phyloP scores from a whole-genome alignment of 2,113 vertebrate species.

The Colistium nudipinnis region DNA sequence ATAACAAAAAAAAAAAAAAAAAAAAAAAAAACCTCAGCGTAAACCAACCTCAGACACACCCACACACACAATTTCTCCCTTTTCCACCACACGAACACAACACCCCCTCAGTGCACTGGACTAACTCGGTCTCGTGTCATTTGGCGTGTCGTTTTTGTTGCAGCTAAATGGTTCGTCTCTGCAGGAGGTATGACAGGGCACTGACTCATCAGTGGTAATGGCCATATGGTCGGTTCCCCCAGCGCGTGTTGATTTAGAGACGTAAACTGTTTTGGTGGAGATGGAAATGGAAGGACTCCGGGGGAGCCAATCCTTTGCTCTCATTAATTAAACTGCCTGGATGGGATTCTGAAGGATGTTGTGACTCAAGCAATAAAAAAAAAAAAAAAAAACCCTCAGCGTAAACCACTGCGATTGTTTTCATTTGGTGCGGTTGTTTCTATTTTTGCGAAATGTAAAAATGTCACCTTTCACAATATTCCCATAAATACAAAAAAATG shows the following conservation, averaged over 20 bases:
- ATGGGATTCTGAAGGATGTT: neutral
- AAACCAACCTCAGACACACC: too few relatives aligned
- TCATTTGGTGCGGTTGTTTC: neutral
- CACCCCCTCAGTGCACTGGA: neutral
- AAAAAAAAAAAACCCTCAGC: neutral
- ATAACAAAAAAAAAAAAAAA: neutral
- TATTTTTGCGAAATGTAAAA: too few relatives aligned
- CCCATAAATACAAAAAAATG: neutral
- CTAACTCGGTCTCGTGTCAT: conserved; percentile 14
- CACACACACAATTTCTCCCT: too few relatives aligned
- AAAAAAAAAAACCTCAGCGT: neutral
- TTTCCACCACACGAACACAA: neutral
- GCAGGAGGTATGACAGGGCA: conserved; percentile 52
- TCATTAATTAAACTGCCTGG: conserved; percentile 32
- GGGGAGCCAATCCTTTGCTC: conserved; percentile 30
- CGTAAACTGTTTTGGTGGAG: conserved; percentile 33
- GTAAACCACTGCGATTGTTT: neutral
- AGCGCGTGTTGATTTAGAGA: conserved; percentile 50
- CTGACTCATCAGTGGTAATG: conserved; percentile 65
- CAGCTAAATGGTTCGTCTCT: conserved; percentile 45
- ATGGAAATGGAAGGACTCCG: conserved; percentile 25
- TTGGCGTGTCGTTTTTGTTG: conserved; percentile 14
- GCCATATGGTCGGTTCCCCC: conserved; percentile 61
- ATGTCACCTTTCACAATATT: neutral
- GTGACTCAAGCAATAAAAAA: neutral